These are phyloP conservation scores for Troilus luridus DNA, from an alignment of 2,888 invertebrate species.

Conservation along the genomic window DNA sequence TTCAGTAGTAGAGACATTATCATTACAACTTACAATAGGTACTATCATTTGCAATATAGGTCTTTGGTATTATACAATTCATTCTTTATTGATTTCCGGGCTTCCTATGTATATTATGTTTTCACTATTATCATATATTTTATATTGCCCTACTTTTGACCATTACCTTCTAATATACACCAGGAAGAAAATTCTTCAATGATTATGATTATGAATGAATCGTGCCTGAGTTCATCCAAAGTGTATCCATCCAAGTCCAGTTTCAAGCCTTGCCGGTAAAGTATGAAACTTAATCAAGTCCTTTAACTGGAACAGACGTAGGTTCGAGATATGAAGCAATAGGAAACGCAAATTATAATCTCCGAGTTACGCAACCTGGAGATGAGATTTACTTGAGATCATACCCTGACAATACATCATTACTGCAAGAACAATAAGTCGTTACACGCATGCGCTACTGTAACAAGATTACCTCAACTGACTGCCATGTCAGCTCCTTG, in stretches of 20 bases:
- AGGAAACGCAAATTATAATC: background rate
- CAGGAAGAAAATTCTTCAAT: too few relatives aligned
- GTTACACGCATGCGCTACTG: conserved; percentile 1
- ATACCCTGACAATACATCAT: conserved; percentile 19
- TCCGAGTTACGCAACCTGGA: background rate
- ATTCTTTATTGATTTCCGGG: too few relatives aligned
- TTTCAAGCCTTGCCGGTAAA: background rate
- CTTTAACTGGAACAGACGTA: background rate
- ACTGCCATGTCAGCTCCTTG: background rate
- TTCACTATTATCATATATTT: too few relatives aligned
- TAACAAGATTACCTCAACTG: background rate
- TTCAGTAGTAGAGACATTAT: too few relatives aligned
- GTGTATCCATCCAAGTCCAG: background rate
- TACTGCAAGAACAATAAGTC: background rate
- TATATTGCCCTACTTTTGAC: too few relatives aligned
- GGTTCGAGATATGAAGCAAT: background rate
- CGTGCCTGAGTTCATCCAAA: too few relatives aligned
- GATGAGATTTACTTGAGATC: conserved; percentile 7
- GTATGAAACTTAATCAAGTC: background rate
- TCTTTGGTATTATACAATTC: too few relatives aligned
- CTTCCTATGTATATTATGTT: too few relatives aligned
- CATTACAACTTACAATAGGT: too few relatives aligned
- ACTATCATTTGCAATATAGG: too few relatives aligned
- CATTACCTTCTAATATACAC: too few relatives aligned
- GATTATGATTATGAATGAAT: too few relatives aligned